Evolutionary conservation across 2,797 vertebrate genomes (phyloP).

Genomic region (Thaleichthys pacificus): DNA sequence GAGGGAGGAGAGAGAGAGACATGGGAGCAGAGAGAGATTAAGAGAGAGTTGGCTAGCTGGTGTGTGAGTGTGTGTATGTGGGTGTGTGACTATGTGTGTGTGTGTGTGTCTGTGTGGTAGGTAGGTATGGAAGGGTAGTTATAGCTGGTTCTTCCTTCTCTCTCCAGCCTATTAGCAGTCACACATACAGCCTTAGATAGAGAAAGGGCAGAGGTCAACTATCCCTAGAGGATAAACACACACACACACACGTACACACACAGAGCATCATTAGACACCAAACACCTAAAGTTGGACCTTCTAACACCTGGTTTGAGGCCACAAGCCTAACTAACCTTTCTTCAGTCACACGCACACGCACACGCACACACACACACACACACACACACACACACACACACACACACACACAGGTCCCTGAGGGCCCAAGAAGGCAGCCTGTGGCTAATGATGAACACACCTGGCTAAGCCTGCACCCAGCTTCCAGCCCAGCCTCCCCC

Average conservation of each 20-base stretch:
- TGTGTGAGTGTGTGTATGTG: not conserved
- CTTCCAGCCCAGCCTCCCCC: too few species aligned
- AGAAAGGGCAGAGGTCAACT: slow-evolving; percentile 2
- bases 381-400: not conserved
- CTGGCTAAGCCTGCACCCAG: too few species aligned
- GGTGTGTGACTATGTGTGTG: not conserved
- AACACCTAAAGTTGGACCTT: slow-evolving; percentile 44
- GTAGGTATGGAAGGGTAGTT: not conserved
- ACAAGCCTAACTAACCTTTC: slow-evolving; percentile 10
- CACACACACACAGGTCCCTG: too few species aligned
- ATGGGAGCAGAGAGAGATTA: not conserved
- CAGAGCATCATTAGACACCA: slow-evolving; percentile 45
- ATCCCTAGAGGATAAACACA: too few species aligned
- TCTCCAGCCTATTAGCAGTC: not conserved
- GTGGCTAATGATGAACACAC: too few species aligned
- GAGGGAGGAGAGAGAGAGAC: not conserved
- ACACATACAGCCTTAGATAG: not conserved
- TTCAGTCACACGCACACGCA: not conserved
- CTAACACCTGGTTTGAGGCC: too few species aligned
- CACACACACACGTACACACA: not conserved
- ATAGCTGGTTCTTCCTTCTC: not conserved
- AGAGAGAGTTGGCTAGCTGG: not conserved
- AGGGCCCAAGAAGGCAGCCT: too few species aligned
- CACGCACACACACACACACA: too few species aligned
- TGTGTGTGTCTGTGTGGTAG: not conserved